Evolutionary conservation across 2,888 invertebrate species (phyloP), one percentile per base, ranked within the genome.

Genomic region (Apodemia duryi): DNA sequence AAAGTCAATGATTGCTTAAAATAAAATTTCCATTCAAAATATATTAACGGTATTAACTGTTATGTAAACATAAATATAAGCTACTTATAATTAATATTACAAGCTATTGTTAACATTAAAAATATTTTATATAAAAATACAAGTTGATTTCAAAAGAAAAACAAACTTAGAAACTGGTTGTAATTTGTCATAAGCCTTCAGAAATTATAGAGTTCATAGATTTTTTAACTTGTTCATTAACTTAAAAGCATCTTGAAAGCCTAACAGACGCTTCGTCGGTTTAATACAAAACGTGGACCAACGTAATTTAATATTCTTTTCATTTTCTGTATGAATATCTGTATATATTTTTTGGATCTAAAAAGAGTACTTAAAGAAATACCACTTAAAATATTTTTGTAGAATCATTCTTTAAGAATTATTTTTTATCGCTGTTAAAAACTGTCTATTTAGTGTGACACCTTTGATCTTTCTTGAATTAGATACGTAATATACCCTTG

Each of bases 221-320:
- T 83, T 84, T 88, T 85, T 84, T 85, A 85, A 88, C 82, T 85
- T 82, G 81, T 89, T 91, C 91, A 90, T 91, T 90, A 90, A 85
- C 83, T 88, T 91, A 88, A 91, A 89, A 91, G 91, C 87, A 84
- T 88, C 88, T 89, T 82, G 86, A 86, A 86, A 88, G 88, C 87
- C 83, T 84, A 88, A 89, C 86, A 89, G 88, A 79, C 83, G 86
- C 86, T 85, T 85, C 87, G 86, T 88, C 88, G 88, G 88, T 87
- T 86, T 87, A 84, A 82, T 75, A 77, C 79, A 88, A 88, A 90
- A 87, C 80, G 83, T 84, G 84, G 81, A 81, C 83, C 84, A 87
- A 87, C 86, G 86, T 90, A 88, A 91, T 91, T 88, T 88, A 88
- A 90, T 90, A 89, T 89, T 90, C 88, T 74, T 88, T 89, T 89